Base-by-base conservation (phyloP, 2,888 invertebrate genomes). In the Exephanes ischioxanthus region DNA sequence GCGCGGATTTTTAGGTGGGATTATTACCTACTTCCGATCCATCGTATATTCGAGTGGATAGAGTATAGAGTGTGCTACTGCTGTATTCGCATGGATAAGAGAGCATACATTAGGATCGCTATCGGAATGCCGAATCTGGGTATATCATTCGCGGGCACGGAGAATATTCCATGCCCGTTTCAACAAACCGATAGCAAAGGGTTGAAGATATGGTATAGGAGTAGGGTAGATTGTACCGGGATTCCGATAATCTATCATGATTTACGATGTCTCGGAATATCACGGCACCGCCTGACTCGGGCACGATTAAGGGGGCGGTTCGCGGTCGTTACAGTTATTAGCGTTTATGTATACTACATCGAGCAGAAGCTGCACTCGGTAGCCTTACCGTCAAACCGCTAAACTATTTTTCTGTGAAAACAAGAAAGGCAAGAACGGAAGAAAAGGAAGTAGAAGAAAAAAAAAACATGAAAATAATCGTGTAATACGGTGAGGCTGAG, bases 231-330 rank as follows among this genome's bases (percentile, higher is more conserved):
- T 72, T 71, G 33, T 45, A 70, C 53, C 61, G 33, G 55, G 83
- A 85, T 87, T 87, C 85, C 89, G 86, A 89, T 89, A 88, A 89
- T 89, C 89, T 89, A 89, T 89, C 89, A 86, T 86, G 88, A 89
- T 89, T 88, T 88, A 88, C 86, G 89, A 89, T 85, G 88, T 83
- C 87, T 88, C 76, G 85, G 80, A 87, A 88, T 87, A 88, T 81
- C 87, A 78, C 83, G 88, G 88, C 80, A 88, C 88, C 71, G 86
- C 88, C 87, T 89, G 89, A 80, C 89, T 88, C 89, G 80, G 70
- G 86, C 73, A 83, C 87, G 86, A 87, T 87, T 88, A 88, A 79
- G 85, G 86, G 86, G 82, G 83, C 53, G 85, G 79, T 72, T 61
- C 68, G 73, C 82, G 66, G 68, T 86, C 81, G 83, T 87, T 85